These are phyloP conservation scores for Toxotes chatareus DNA, from an alignment of 2,113 vertebrate species.

Conservation along the genomic window DNA sequence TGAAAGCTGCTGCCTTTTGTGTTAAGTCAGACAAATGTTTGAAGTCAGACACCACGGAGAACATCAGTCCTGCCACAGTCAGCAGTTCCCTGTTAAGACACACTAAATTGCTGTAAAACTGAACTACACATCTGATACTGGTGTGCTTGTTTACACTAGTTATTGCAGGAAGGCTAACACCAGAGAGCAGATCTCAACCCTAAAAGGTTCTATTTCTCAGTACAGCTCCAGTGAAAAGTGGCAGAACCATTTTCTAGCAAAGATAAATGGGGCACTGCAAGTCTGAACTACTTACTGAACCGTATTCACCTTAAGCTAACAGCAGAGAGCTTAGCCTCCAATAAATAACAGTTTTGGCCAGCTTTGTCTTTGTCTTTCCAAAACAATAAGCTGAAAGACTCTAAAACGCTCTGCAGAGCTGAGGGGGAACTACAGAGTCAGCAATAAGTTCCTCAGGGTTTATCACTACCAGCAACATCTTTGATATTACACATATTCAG, in stretches of 20 bases:
- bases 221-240: background rate
- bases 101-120: background rate
- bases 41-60: slow-evolving; percentile 27
- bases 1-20: slow-evolving; percentile 44
- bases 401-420: background rate
- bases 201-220: background rate
- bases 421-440: background rate
- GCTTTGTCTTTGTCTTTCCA: too few species aligned
- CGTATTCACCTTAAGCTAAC: background rate
- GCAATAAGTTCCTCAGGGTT: background rate
- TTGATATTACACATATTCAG: too few species aligned
- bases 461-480: background rate
- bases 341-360: background rate
- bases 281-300: background rate
- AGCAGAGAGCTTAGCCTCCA: background rate
- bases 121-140: background rate
- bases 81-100: background rate
- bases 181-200: background rate
- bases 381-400: slow-evolving; percentile 7
- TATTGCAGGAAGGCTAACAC: background rate
- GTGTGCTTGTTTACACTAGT: background rate
- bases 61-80: slow-evolving; percentile 19
- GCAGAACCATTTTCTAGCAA: background rate
- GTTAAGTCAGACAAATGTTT: slow-evolving; percentile 34
- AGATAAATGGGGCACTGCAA: background rate